These are phyloP conservation scores for Himalopsyche tibetana DNA, from an alignment of 2,888 invertebrate genomes.

Conservation along the genomic window DNA sequence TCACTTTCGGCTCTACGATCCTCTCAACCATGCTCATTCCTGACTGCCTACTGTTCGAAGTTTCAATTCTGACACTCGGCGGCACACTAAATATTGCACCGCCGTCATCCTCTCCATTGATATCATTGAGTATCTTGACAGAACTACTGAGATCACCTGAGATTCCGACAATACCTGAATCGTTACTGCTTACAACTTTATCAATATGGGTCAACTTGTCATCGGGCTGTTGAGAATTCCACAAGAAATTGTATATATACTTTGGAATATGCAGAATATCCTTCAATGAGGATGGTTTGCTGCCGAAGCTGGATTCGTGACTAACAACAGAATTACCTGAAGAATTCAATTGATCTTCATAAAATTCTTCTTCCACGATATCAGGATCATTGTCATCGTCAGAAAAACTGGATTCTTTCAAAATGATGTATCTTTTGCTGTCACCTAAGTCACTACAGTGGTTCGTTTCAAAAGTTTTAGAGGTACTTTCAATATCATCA, in stretches of 20 bases:
- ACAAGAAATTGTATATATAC: not conserved
- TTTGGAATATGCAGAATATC: not conserved
- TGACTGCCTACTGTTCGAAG: not conserved
- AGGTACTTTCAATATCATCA: no score
- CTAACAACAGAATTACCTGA: not conserved
- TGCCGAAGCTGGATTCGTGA: not conserved
- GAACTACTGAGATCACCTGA: not conserved
- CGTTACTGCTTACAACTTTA: not conserved
- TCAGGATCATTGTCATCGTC: slow-evolving; percentile 6
- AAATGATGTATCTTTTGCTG: not conserved
- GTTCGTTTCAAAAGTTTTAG: no score
- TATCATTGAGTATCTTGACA: not conserved
- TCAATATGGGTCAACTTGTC: not conserved
- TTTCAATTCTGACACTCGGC: not conserved
- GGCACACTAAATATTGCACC: not conserved
- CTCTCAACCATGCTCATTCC: slow-evolving; percentile 48
- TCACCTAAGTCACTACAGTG: no score
- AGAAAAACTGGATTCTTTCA: not conserved
- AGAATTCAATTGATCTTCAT: not conserved
- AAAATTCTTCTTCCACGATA: not conserved
- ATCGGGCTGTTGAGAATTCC: not conserved
- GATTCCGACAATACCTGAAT: not conserved
- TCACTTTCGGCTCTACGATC: slow-evolving; percentile 69
- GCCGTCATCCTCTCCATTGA: not conserved
- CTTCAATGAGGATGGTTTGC: not conserved